Base-by-base conservation (phyloP, 1,140 invertebrate genomes). In the Bombus waltoni region DNA sequence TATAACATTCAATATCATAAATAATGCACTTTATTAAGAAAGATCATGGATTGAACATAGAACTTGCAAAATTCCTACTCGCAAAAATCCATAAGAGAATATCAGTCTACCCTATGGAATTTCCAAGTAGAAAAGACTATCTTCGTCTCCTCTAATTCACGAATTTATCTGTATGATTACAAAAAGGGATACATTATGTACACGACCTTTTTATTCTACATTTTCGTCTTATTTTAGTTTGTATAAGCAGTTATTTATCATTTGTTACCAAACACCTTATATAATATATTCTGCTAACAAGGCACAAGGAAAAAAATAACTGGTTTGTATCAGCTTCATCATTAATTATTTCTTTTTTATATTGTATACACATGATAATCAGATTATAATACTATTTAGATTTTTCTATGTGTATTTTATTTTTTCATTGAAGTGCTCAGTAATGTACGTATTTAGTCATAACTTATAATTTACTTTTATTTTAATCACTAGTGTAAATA, bases 271-370 rank as follows among this genome's bases (percentile, higher is more conserved):
- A 62, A 13, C 59, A 62, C 11, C 9, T 62, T 62, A 62, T 62
- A 62, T 15, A 65, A 72, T 74, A 86, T 44, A 53, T 38, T 74
- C 44, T 81, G 35, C 77, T 89, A 87, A 87, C 71, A 47, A 85
- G 68, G 68, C 59, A n/a, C 71, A 88, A 84, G 70, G 83, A 53
- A 78, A 89, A 68, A 88, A 72, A 18, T 57, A 38, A 40, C 40
- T 81, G 87, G 89, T 90, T 90, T 92, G 89, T 90, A 92, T 71
- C 4, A 53, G 59, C 75, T 80, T 83, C 3, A 22, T 65, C 28
- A 42, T 10, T 71, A 68, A 66, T 42, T 38, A n/a, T 40, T 25
- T 59, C 38, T 53, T 40, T 47, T 70, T 76, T 72, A 3, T 35
- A 65, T 70, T 40, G 1, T 75, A 47, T 22, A 70, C 22, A 28